Evolutionary conservation across 2,113 vertebrate species (phyloP).

Genomic region (Psephotus haematonotus): DNA sequence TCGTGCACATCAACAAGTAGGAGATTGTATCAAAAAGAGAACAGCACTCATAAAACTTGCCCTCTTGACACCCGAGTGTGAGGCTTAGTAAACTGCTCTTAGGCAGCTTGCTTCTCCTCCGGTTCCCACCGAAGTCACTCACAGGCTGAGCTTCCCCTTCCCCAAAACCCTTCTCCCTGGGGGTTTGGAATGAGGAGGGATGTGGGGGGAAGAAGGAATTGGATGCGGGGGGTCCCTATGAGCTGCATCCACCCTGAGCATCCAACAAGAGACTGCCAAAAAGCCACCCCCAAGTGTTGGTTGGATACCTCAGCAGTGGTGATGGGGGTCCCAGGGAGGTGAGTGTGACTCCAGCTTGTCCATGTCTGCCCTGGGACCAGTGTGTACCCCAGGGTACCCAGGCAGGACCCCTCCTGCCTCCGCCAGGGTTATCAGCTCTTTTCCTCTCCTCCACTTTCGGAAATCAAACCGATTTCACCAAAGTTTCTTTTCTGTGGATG

Average conservation of each 20-base stretch:
- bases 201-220: neutral
- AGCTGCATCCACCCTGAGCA: neutral
- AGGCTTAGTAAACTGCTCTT: conserved; percentile 7
- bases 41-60: neutral
- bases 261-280: neutral
- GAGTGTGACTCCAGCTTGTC: neutral
- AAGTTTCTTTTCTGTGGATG: neutral
- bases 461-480: neutral
- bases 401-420: neutral
- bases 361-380: neutral
- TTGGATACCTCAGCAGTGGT: fast-evolving
- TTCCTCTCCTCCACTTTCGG: neutral
- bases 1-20: neutral
- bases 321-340: fast-evolving
- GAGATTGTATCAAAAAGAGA: neutral
- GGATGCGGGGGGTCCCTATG: fast-evolving
- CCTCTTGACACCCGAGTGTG: conserved; percentile 36
- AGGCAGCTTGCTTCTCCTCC: neutral
- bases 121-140: neutral
- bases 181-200: neutral
- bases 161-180: neutral
- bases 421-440: neutral
- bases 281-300: neutral
- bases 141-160: neutral
- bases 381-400: neutral